Conservation (phyloP, 1,140 invertebrate species). For the Euglossa dilemma region DNA sequence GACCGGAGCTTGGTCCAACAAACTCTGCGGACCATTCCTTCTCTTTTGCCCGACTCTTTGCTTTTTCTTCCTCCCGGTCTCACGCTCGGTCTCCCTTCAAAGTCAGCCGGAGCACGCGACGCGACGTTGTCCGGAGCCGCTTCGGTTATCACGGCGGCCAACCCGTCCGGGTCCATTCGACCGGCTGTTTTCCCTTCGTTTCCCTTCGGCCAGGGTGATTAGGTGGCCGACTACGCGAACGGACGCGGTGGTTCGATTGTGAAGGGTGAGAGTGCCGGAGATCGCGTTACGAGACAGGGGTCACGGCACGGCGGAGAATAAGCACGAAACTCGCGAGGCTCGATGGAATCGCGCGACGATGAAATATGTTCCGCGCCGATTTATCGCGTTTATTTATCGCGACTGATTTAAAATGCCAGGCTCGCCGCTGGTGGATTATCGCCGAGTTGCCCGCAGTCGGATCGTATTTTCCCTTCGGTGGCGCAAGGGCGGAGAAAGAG, state of each 20-base stretch:
- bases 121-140: constrained; percentile 39
- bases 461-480: not conserved
- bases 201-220: constrained; percentile 6
- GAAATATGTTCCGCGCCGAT: constrained; percentile 41
- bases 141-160: not conserved
- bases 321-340: not conserved
- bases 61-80: not conserved
- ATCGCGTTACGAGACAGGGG: not conserved
- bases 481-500: no score
- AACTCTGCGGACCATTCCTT: constrained; percentile 14
- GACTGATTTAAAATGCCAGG: constrained; percentile 33
- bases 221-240: not conserved
- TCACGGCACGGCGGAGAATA: not conserved
- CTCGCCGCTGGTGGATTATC: constrained; percentile 10
- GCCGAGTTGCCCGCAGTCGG: not conserved
- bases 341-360: constrained; percentile 40
- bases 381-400: constrained; percentile 50
- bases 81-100: not conserved
- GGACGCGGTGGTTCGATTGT: not conserved
- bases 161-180: not conserved
- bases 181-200: constrained; percentile 17
- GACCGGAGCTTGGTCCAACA: constrained; percentile 2
- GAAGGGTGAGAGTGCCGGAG: not conserved
- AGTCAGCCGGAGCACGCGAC: constrained; percentile 3
- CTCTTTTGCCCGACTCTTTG: no score